phyloP scores from a whole-genome alignment of 1,140 invertebrate genomes.

The Lepidurus arcticus region DNA sequence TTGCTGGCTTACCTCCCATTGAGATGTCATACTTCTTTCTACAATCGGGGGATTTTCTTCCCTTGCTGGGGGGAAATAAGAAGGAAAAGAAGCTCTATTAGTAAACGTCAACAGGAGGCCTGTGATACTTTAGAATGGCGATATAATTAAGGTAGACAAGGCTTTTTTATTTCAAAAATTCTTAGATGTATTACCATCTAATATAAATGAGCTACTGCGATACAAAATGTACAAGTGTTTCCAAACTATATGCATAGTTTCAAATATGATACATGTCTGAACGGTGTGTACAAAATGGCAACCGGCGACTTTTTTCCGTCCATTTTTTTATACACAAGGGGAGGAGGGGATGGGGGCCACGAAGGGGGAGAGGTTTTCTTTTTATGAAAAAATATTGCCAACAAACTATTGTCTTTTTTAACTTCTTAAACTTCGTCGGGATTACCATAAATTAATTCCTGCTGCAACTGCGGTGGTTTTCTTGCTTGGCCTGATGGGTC shows the following conservation, averaged over 20 bases:
- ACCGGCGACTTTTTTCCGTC: conserved; percentile 20
- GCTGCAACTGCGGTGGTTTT: neutral
- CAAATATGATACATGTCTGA: conserved; percentile 22
- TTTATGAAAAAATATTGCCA: conserved; percentile 16
- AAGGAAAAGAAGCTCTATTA: too few species aligned
- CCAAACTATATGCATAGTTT: conserved; percentile 22
- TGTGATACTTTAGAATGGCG: neutral
- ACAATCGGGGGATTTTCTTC: too few species aligned
- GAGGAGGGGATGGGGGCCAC: neutral
- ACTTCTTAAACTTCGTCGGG: neutral
- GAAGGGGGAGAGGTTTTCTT: conserved; percentile 11
- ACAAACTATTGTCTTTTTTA: conserved; percentile 22
- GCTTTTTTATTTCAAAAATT: conserved; percentile 16
- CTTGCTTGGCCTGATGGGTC: neutral
- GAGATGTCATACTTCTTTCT: too few species aligned
- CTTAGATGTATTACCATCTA: conserved; percentile 22
- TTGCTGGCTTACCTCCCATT: too few species aligned
- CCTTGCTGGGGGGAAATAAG: too few species aligned
- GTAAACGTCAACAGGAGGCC: too few species aligned
- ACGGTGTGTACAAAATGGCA: conserved; percentile 21
- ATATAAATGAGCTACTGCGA: conserved; percentile 22
- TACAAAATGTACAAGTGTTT: conserved; percentile 20
- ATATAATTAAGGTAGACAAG: neutral
- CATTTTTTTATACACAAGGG: conserved; percentile 10
- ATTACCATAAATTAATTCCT: conserved; percentile 15